phyloP scores from a whole-genome alignment of 2,888 invertebrate genomes.

The Syritta pipiens region DNA sequence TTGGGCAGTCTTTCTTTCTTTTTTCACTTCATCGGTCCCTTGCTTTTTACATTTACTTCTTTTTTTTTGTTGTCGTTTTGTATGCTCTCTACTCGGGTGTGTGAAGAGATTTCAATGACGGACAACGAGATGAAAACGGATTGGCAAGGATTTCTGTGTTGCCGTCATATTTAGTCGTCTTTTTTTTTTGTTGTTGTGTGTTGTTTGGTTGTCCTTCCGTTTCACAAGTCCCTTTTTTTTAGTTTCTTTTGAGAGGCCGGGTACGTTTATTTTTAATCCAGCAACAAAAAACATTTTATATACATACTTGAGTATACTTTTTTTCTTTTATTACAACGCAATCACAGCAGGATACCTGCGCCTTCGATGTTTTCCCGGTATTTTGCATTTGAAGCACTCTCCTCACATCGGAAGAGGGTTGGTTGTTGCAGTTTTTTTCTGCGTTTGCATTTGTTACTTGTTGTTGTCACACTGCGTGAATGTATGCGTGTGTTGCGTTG shows the following conservation, averaged over 20 bases:
- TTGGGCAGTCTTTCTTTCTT: constrained; percentile 37
- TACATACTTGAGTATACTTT: not conserved
- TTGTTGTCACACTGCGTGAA: no score
- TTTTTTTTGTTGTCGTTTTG: constrained; percentile 14
- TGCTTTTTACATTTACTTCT: constrained; percentile 42
- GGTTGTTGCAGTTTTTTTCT: constrained; percentile 63
- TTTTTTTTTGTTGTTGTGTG: constrained; percentile 8
- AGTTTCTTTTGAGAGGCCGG: constrained; percentile 28
- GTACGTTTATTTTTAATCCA: constrained; percentile 17
- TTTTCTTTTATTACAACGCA: constrained; percentile 39
- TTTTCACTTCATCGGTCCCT: constrained; percentile 52
- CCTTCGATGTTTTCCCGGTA: constrained; percentile 49
- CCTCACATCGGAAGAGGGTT: constrained; percentile 38
- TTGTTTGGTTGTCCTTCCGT: constrained; percentile 47
- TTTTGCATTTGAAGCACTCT: constrained; percentile 58
- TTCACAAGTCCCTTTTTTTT: constrained; percentile 36
- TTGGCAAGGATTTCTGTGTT: constrained; percentile 60
- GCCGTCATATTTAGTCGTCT: constrained; percentile 38
- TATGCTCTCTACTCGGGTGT: not conserved
- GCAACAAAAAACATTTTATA: constrained; percentile 1
- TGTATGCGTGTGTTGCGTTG: constrained; percentile 17
- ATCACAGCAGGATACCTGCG: constrained; percentile 67
- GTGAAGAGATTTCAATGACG: constrained; percentile 49
- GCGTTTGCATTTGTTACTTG: constrained; percentile 52
- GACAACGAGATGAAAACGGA: constrained; percentile 59